These are phyloP conservation scores for Myripristis murdjan DNA, from an alignment of 2,797 vertebrate genomes.

Conservation along the genomic window DNA sequence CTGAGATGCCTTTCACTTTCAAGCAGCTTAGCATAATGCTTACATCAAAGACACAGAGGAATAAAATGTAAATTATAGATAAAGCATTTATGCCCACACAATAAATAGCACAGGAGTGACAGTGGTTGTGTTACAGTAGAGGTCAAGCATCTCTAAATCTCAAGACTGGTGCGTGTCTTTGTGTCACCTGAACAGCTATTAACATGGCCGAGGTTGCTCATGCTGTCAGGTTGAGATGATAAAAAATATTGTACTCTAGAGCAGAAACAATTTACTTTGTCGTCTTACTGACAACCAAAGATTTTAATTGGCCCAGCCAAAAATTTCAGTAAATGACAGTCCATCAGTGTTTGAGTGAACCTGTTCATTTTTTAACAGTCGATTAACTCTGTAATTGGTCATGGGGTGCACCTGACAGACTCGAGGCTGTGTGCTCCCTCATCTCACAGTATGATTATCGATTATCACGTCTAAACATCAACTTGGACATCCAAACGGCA, in stretches of 20 bases:
- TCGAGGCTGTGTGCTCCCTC: conserved; percentile 41
- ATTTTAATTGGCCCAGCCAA: not conserved
- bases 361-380: conserved; percentile 47
- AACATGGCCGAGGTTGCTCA: conserved; percentile 28
- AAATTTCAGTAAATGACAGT: conserved; percentile 27
- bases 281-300: conserved; percentile 14
- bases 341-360: conserved; percentile 41
- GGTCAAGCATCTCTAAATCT: conserved; percentile 14
- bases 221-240: conserved; percentile 40
- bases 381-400: conserved; percentile 63
- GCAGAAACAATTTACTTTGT: conserved; percentile 13
- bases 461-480: conserved; percentile 69
- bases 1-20: conserved; percentile 57
- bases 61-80: conserved; percentile 56
- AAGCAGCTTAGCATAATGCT: conserved; percentile 53
- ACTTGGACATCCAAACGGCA: conserved; percentile 43
- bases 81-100: conserved; percentile 39
- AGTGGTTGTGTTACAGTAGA: conserved; percentile 18
- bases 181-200: conserved; percentile 33
- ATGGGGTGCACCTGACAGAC: conserved; percentile 65
- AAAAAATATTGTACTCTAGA: conserved; percentile 46
- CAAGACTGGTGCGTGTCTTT: not conserved
- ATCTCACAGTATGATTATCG: conserved; percentile 68
- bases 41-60: conserved; percentile 59
- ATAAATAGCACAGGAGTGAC: conserved; percentile 39